Percentiles rank a stretch among this genome's conserved stretches.
Evolutionary conservation across 1,140 invertebrate genomes (phyloP).

Genomic region (Aphidius gifuensis): DNA sequence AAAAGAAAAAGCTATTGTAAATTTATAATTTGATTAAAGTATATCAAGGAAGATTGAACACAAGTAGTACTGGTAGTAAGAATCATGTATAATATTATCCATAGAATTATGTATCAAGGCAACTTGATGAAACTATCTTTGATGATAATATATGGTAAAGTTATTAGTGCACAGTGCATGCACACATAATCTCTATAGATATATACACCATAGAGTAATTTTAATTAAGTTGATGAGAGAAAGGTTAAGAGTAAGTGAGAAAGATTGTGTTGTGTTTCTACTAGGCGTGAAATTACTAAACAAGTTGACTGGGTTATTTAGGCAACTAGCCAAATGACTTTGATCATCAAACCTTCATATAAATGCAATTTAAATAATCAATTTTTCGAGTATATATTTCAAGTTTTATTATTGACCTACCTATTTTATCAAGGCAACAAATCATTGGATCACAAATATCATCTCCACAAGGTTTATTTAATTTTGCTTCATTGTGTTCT

Average conservation of each 20-base stretch:
- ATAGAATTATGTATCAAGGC: no score
- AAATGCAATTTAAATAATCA: background rate
- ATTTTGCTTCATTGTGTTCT: conserved; percentile 2
- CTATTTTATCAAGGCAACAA: conserved; percentile 18
- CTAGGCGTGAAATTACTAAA: conserved; percentile 10
- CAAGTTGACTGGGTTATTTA: conserved; percentile 14
- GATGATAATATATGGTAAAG: no score
- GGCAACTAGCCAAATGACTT: conserved; percentile 16
- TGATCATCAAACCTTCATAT: background rate
- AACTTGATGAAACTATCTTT: no score
- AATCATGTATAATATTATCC: no score
- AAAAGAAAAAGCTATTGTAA: background rate
- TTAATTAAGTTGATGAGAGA: background rate
- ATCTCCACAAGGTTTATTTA: conserved; percentile 18
- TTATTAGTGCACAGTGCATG: no score
- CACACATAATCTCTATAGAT: background rate
- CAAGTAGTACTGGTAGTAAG: no score
- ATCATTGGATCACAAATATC: conserved; percentile 21
- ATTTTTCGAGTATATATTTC: no score
- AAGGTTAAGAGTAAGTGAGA: conserved; percentile 2
- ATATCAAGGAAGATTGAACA: no score
- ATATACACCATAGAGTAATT: background rate
- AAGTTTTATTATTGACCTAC: background rate
- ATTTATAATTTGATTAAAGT: background rate
- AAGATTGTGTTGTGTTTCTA: background rate